Base-by-base conservation (phyloP, 2,113 vertebrate genomes). In the Gasterosteus nipponicus region DNA sequence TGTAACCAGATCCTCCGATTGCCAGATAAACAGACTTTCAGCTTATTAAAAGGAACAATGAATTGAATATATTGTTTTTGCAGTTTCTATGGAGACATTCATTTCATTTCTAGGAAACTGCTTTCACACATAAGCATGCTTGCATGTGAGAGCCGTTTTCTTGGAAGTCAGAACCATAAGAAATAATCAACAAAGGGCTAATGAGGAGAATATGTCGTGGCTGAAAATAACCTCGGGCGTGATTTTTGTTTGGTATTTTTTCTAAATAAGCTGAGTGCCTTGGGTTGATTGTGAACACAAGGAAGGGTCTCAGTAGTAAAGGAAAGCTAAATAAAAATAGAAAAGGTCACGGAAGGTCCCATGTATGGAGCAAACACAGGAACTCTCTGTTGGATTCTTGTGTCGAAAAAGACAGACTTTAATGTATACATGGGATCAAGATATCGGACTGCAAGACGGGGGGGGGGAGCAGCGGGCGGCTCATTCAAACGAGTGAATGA, bases 171-270 rank as follows among this genome's bases (percentile, higher is more conserved):
- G 41, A 54, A 62, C 15, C 69, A 63, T 62, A 73, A 67, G 11
- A 84, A 81, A 89, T 82, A 88, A 82, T 80, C 69, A 71, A 44
- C 35, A 12, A 8, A 42, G 60, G 62, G 49, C 73, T 78, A 87
- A 87, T 83, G 82, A 85, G 78, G 57, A 87, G 84, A 83, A 89
- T 75, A 41, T 59, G 57, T 41, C 18, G 61, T 0, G 16, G 39
- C 64, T 87, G 77, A 87, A 88, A 85, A 86, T 83, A 90, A 51
- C 33, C 60, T 18, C 3, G 1, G 47, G 51, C 53, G 22, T 79
- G 54, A 73, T 53, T 61, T 61, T 42, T 16, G 41, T 59, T 74
- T 66, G 51, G 69, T 71, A 74, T 79, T 49, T 73, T 89, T 86
- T 78, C 44, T 64, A 77, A 76, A 81, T 59, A 69, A 80, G 65